These are phyloP conservation scores for Ciconia nigra DNA, from an alignment of 2,797 vertebrate genomes.

Conservation along the genomic window DNA sequence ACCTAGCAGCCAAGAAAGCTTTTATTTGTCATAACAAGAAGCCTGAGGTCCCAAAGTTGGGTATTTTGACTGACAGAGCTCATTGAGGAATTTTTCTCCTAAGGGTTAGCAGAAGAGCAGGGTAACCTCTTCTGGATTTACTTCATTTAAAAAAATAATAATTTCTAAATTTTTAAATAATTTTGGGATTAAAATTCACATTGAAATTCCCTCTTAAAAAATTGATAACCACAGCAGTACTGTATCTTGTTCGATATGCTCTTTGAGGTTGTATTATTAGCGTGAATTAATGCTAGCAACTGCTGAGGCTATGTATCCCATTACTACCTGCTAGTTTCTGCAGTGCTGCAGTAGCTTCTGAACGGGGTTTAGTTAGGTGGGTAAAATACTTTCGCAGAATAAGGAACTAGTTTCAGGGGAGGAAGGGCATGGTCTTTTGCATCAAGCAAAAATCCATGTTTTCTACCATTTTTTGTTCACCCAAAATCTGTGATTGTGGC, in stretches of 20 bases:
- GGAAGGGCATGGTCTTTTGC: neutral
- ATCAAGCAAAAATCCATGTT: neutral
- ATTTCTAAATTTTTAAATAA: slow-evolving; percentile 61
- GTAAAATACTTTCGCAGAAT: neutral
- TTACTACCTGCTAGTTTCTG: slow-evolving; percentile 36
- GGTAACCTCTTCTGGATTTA: slow-evolving; percentile 11
- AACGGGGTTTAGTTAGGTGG: neutral
- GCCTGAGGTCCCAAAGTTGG: neutral
- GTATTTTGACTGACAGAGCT: neutral
- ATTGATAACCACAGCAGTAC: slow-evolving; percentile 48
- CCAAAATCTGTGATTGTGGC: neutral
- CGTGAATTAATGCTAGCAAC: slow-evolving; percentile 58
- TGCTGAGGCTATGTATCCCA: slow-evolving; percentile 10
- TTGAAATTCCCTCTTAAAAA: slow-evolving; percentile 58
- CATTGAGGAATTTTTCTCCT: neutral
- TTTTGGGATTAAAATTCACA: slow-evolving; percentile 45
- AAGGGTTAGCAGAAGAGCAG: neutral
- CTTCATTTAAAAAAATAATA: slow-evolving; percentile 44
- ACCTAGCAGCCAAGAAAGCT: neutral
- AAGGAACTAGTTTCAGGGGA: slow-evolving; percentile 8
- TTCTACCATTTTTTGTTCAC: neutral
- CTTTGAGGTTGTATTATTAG: slow-evolving; percentile 65
- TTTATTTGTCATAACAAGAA: neutral
- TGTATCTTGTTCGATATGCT: slow-evolving; percentile 57
- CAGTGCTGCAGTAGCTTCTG: neutral